Evolutionary conservation across 2,888 invertebrate species (phyloP).

Genomic region (Dichetophora obliterata): DNA sequence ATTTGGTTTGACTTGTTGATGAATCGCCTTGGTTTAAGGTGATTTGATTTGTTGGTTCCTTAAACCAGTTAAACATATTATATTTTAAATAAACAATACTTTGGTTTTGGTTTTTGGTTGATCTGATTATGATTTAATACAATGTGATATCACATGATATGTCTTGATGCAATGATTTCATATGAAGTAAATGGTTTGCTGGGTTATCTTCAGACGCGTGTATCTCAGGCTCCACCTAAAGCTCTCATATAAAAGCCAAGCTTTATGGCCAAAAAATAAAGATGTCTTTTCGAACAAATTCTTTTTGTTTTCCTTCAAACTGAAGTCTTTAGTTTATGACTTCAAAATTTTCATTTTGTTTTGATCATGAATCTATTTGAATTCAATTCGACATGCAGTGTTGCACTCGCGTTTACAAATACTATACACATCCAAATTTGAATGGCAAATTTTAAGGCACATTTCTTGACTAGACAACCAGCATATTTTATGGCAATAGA

Average conservation of each 20-base stretch:
- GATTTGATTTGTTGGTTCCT: too few species aligned
- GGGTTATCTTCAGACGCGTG: constrained; percentile 15
- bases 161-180: too few species aligned
- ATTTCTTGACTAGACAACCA: neutral
- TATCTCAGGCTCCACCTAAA: constrained; percentile 4
- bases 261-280: neutral
- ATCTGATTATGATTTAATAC: neutral
- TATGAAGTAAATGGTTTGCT: neutral
- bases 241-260: neutral
- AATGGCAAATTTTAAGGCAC: constrained; percentile 34
- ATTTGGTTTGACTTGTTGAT: too few species aligned
- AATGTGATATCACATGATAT: too few species aligned
- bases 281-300: constrained; percentile 24
- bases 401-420: constrained; percentile 4
- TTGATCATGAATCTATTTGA: constrained; percentile 24
- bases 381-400: constrained; percentile 21
- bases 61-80: too few species aligned
- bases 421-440: constrained; percentile 20
- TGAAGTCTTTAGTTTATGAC: constrained; percentile 53
- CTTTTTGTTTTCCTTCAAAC: neutral
- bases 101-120: too few species aligned
- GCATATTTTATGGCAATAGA: neutral
- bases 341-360: constrained; percentile 34
- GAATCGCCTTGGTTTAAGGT: too few species aligned
- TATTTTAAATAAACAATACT: too few species aligned